Evolutionary conservation across 2,888 invertebrate species (phyloP).

Genomic region (Papilio gigon): DNA sequence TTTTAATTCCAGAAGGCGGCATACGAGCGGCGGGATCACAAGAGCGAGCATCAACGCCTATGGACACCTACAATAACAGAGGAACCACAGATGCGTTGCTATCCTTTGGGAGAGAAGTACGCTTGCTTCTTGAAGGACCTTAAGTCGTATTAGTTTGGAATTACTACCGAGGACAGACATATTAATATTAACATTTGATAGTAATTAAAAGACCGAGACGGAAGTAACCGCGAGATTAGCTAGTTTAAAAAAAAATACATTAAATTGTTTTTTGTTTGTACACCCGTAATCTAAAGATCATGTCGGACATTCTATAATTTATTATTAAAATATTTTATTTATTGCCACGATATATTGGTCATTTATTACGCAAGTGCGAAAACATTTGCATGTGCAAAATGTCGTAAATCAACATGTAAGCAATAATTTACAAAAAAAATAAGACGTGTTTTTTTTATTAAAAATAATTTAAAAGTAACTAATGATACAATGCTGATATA

Average conservation of each 20-base stretch:
- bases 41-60: too few species aligned
- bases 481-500: not conserved
- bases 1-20: too few species aligned
- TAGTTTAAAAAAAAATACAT: not conserved
- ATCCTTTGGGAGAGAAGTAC: too few species aligned
- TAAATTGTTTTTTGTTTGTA: not conserved
- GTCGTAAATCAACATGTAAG: slow-evolving; percentile 7
- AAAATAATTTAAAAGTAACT: not conserved
- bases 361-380: slow-evolving; percentile 3
- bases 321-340: not conserved
- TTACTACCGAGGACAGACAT: too few species aligned
- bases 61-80: too few species aligned
- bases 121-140: too few species aligned
- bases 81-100: too few species aligned
- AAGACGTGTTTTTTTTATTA: not conserved
- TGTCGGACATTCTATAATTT: not conserved
- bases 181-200: too few species aligned
- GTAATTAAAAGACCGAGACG: too few species aligned
- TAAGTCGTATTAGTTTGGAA: too few species aligned
- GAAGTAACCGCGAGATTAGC: not conserved
- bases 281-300: not conserved
- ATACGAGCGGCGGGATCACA: too few species aligned
- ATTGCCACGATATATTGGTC: not conserved
- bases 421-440: slow-evolving; percentile 4
- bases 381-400: slow-evolving; percentile 7